These are phyloP conservation scores for Rhimphoctona megacephalus DNA, from an alignment of 2,888 invertebrate genomes.

Conservation along the genomic window DNA sequence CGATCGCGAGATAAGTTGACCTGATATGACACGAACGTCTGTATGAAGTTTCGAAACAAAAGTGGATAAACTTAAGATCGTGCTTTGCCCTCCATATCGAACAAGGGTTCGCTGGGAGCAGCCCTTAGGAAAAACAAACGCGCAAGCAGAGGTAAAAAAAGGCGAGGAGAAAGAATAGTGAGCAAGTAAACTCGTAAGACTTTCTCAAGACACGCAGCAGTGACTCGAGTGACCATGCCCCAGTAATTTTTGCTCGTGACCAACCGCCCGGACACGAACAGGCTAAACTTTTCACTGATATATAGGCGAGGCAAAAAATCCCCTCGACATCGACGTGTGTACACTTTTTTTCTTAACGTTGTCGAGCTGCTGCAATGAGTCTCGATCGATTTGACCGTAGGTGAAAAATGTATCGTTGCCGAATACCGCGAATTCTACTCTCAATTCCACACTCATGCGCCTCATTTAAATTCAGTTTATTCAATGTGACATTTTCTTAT, in stretches of 20 bases:
- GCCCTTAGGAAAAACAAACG: conserved; percentile 50
- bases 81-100: conserved; percentile 52
- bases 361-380: conserved; percentile 42
- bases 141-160: conserved; percentile 4
- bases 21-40: conserved; percentile 38
- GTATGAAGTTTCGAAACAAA: conserved; percentile 33
- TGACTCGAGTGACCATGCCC: conserved; percentile 68
- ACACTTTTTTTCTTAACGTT: conserved; percentile 33
- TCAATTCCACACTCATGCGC: conserved; percentile 12
- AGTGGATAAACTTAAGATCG: conserved; percentile 43
- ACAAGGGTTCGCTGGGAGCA: conserved; percentile 32
- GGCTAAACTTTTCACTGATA: conserved; percentile 61
- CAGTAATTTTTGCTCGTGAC: conserved; percentile 71
- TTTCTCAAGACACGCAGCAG: conserved; percentile 66
- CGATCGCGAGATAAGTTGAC: conserved; percentile 26
- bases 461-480: conserved; percentile 31
- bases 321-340: conserved; percentile 15
- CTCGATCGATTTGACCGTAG: conserved; percentile 55
- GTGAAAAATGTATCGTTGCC: conserved; percentile 38
- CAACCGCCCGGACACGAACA: conserved; percentile 60
- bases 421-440: conserved; percentile 51
- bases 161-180: conserved; percentile 17
- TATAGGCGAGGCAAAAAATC: conserved; percentile 31
- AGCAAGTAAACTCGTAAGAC: conserved; percentile 44
- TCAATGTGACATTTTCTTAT: conserved; percentile 38